Base-by-base conservation (phyloP, 2,113 vertebrate species). In the Sinocyclocheilus grahami region DNA sequence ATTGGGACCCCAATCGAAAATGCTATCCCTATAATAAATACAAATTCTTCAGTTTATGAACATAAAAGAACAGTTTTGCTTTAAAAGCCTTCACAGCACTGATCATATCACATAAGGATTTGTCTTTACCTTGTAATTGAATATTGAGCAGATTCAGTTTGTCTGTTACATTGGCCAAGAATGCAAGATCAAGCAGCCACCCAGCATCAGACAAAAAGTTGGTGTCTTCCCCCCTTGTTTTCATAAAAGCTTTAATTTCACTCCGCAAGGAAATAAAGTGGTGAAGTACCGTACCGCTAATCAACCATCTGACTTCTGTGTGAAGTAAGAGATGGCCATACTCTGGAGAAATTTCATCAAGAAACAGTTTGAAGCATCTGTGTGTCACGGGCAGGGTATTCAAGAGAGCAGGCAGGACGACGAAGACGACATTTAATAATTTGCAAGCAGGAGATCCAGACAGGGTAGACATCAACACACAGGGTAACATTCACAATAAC, bases 141-240 rank as follows among this genome's bases (percentile, higher is more conserved):
- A 58, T 20, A 37, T 87, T 83, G 27, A 82, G 12, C 42, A 84
- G 39, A 62, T 86, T 85, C 18, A 79, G 60, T 87, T 85, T 82
- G 78, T 85, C 82, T 5, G 78, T 82, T 39, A 78, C 24, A 85
- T 89, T 53, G 65, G 75, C 78, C 46, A 87, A 48, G 53, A 87
- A 87, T 75, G 79, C 84, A 4, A 84, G 58, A 5, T 87, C 84
- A 74, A 86, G 86, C 42, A 87, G 86, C 84, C 86, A 87, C 33
- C 12, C 75, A 55, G 78, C 22, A 4, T 83, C 42, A 33, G 30
- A 83, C 53, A 87, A 77, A 20, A 79, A 74, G 30, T 22, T 67
- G 18, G 42, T 87, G 78, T 74, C 48, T 65, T 83, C 27, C 4
- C 72, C 51, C 58, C 83, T 80, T 86, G 84, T n/a, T 77, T 77